Base-by-base conservation (phyloP, 2,113 vertebrate genomes). In the Cichladusa arquata region DNA sequence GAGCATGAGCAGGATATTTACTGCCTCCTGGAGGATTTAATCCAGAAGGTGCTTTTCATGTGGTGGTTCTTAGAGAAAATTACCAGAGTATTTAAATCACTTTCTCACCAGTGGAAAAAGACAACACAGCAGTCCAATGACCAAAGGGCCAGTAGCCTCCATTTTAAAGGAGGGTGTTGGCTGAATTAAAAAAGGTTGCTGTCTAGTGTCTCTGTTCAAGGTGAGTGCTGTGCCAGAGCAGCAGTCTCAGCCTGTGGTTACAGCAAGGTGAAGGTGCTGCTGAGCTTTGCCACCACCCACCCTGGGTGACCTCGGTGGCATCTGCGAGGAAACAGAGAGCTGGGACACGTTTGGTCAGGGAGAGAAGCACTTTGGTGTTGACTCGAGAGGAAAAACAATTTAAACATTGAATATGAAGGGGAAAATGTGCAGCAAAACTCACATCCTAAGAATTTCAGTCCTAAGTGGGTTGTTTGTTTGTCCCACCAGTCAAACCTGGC, bases 401-500 rank as follows among this genome's bases (percentile, higher is more conserved):
- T 80, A 47, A 92, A 80, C 31, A 38, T 71, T 94, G 81, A 76
- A 58, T 91, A 72, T 36, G 67, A 86, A 65, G 58, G 61, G 24
- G 11, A 64, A 93, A 96, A 95, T 8, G 3, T 19, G 26, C 26
- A 45, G n/a, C 71, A 84, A 86, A 91, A 65, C 26, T 93, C 67
- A 69, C 20, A 24, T 86, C 58, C 25, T n/a, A 22, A 78, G 61
- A 47, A n/a, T 87, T 81, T 80, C 0, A 0, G 25, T 66, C 64
- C 64, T 77, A 65, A 96, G 80, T 50, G 82, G 56, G 82, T 78
- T 61, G 65, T 72, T 87, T 76, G 45, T 88, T 97, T 86, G 95
- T 94, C 78, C 47, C 87, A 36, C 67, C 67, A 67, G 83, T 74
- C 89, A 90, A 93, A 96, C 96, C 64, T 94, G 91, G 73, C 86